Base-by-base conservation (phyloP, 2,797 vertebrate genomes). In the Agapornis canus region DNA sequence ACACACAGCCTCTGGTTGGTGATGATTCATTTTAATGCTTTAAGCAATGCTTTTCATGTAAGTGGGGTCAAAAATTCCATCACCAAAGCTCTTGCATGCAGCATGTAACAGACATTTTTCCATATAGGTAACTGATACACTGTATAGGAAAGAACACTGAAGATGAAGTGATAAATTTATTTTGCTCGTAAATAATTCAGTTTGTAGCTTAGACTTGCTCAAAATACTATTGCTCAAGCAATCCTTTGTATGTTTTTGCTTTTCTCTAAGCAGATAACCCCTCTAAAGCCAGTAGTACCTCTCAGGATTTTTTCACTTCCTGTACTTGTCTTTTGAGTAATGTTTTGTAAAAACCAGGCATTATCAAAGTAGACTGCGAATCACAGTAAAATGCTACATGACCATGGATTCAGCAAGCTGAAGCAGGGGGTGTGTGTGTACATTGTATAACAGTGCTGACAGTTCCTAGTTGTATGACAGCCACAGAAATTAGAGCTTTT, bases 241-340 rank as follows among this genome's bases (percentile, higher is more conserved):
- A 8, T 66, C 35, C 35, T 60, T 35, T 13, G 8, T 82, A 39
- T 79, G 42, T 59, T 59, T 70, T 40, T 79, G 32, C 65, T 78
- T 71, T 94, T 47, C 35, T 76, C 13, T 72, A 56, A 82, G 73
- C 40, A 79, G 70, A 65, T 86, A 90, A 76, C 66, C 31, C 35
- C 40, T 81, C 29, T 76, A 82, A 90, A 92, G 42, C 32, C 31
- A 21, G n/a, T 43, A 59, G 47, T 77, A 23, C 47, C 47, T 8
- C 54, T 82, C 25, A 39, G 75, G 48, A 70, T 25, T 91, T 84
- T 82, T 76, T 93, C 23, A 32, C 61, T 93, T 84, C 22, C 32
- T 82, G 7, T 32, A 10, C 32, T 73, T 37, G 69, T 48, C 45
- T 81, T 81, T 51, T 69, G 75, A 90, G 59, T 40, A 25, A 7